Conservation (phyloP, 1,140 invertebrate species). For the Mactra quadrangularis region DNA sequence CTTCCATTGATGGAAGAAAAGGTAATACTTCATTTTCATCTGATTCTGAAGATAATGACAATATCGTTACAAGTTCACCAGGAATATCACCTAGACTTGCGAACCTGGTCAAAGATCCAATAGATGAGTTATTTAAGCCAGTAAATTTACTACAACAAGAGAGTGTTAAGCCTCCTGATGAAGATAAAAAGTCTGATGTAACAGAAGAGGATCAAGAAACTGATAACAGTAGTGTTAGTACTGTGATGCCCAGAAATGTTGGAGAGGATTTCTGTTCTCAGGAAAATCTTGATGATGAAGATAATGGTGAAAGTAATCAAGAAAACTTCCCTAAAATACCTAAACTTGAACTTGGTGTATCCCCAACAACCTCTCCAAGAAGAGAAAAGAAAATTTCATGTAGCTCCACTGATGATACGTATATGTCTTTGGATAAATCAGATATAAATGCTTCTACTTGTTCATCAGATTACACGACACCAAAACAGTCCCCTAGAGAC, state of each 20-base stretch:
- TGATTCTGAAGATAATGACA: constrained; percentile 62
- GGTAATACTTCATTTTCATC: constrained; percentile 62
- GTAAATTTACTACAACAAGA: constrained; percentile 1
- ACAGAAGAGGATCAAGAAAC: constrained; percentile 42
- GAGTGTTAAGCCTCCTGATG: constrained; percentile 6
- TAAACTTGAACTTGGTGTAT: constrained; percentile 9
- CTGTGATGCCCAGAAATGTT: constrained; percentile 8
- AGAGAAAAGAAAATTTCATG: constrained; percentile 15
- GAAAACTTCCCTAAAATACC: constrained; percentile 35
- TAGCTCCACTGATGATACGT: constrained; percentile 52
- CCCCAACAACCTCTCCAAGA: background rate
- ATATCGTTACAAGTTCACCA: background rate
- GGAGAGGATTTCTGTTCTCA: constrained; percentile 41
- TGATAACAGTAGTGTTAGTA: constrained; percentile 50
- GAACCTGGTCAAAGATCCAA: background rate
- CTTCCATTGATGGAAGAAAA: constrained; percentile 64
- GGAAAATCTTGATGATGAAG: constrained; percentile 43
- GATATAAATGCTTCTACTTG: constrained; percentile 59
- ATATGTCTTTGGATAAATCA: constrained; percentile 40
- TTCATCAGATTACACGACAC: constrained; percentile 71
- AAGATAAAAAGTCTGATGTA: background rate
- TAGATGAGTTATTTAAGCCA: too few species aligned
- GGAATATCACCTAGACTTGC: constrained; percentile 41
- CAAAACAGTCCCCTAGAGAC: constrained; percentile 72
- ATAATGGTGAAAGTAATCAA: constrained; percentile 2